Conservation (phyloP, 2,113 vertebrate genomes). For the Datnioides undecimradiatus region DNA sequence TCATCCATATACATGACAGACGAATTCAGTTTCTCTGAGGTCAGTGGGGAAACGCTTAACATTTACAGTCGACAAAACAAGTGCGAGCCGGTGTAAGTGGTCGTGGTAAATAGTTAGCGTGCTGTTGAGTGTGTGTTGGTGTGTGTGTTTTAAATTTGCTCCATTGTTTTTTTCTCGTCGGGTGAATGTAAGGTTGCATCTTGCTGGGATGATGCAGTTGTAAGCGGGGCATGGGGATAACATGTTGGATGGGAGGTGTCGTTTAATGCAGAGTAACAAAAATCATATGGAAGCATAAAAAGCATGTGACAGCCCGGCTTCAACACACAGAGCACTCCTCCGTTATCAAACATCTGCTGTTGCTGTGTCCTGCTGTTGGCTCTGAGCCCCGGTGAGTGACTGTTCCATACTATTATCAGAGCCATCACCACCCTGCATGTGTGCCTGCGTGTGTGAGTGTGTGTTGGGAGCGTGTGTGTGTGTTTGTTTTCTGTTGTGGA, state of each 20-base stretch:
- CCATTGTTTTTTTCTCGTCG: no score
- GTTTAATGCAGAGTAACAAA: neutral
- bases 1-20: neutral
- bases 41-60: neutral
- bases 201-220: neutral
- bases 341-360: conserved; percentile 60
- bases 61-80: neutral
- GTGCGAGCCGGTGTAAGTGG: neutral
- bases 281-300: conserved; percentile 12
- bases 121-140: neutral
- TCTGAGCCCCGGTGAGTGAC: conserved; percentile 43
- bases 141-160: neutral
- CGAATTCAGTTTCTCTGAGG: neutral
- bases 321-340: neutral
- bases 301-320: conserved; percentile 5
- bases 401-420: conserved; percentile 51
- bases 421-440: conserved; percentile 28
- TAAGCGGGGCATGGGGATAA: neutral
- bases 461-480: conserved; percentile 39
- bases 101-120: no score
- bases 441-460: conserved; percentile 27
- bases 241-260: neutral
- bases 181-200: neutral
- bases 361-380: conserved; percentile 31
- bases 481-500: conserved; percentile 55